phyloP scores from a whole-genome alignment of 2,113 vertebrate genomes.

The Limanda limanda region DNA sequence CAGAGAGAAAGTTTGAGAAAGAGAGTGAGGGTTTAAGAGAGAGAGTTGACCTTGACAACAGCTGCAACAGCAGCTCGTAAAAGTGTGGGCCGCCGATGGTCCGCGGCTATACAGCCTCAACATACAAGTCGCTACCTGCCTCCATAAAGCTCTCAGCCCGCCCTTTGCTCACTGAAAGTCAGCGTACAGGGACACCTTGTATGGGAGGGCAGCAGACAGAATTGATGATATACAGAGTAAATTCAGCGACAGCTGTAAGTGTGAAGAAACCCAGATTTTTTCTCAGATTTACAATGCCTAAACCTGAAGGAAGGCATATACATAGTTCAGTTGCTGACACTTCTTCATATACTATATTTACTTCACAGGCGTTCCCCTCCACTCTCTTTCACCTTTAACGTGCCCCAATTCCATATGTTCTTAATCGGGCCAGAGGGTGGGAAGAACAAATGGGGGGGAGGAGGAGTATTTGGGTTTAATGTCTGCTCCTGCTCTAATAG shows the following conservation, averaged over 20 bases:
- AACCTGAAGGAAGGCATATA: conserved; percentile 19
- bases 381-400: conserved; percentile 63
- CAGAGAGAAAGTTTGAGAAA: conserved; percentile 71
- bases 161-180: conserved; percentile 18
- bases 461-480: conserved; percentile 70
- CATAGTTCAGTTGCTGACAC: conserved; percentile 37
- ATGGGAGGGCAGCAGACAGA: conserved; percentile 20
- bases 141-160: conserved; percentile 34
- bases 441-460: conserved; percentile 20
- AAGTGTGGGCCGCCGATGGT: conserved; percentile 8
- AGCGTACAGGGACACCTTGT: conserved; percentile 30
- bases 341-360: conserved; percentile 25
- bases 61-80: conserved; percentile 49
- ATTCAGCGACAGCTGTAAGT: conserved; percentile 24
- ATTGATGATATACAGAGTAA: conserved; percentile 33
- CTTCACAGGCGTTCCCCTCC: conserved; percentile 28
- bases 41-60: conserved; percentile 70
- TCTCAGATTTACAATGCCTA: conserved; percentile 9
- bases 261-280: conserved; percentile 21
- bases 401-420: conserved; percentile 73
- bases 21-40: conserved; percentile 51
- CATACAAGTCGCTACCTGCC: conserved; percentile 54
- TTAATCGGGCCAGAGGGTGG: conserved; percentile 68
- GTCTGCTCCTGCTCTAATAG: conserved; percentile 74
- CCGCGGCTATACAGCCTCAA: conserved; percentile 22